Conservation (phyloP, 2,113 vertebrate genomes). For the Leucopsar rothschildi region DNA sequence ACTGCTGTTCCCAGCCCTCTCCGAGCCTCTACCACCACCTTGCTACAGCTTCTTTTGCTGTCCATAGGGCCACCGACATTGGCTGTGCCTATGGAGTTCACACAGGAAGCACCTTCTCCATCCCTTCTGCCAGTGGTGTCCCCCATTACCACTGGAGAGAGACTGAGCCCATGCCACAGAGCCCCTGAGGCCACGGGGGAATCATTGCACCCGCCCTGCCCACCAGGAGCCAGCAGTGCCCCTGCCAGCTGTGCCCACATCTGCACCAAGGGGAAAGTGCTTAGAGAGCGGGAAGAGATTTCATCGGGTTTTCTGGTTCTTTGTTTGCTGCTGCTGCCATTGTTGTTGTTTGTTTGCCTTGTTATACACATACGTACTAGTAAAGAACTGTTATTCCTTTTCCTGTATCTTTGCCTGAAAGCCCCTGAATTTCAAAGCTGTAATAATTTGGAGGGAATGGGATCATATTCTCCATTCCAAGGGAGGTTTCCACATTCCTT, state of each 20-base stretch:
- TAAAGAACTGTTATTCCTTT: not conserved
- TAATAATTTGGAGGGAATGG: not conserved
- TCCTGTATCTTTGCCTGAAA: too few relatives aligned
- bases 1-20: not conserved
- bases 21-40: too few relatives aligned
- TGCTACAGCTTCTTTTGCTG: not conserved
- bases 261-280: not conserved
- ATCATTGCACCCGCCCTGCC: too few relatives aligned
- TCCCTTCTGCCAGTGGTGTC: not conserved
- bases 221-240: too few relatives aligned
- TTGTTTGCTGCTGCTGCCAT: not conserved
- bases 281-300: too few relatives aligned
- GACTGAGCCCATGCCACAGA: not conserved
- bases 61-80: accelerated
- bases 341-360: not conserved
- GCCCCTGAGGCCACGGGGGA: not conserved
- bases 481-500: not conserved
- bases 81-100: accelerated
- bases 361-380: not conserved
- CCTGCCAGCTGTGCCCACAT: not conserved
- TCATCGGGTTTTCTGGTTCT: too few relatives aligned
- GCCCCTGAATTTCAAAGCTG: too few relatives aligned
- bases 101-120: too few relatives aligned
- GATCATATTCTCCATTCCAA: not conserved
- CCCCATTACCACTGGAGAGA: not conserved